Evolutionary conservation across 1,140 invertebrate species (phyloP), one percentile per base, ranked within the genome.

Genomic region (Drosophila erecta): DNA sequence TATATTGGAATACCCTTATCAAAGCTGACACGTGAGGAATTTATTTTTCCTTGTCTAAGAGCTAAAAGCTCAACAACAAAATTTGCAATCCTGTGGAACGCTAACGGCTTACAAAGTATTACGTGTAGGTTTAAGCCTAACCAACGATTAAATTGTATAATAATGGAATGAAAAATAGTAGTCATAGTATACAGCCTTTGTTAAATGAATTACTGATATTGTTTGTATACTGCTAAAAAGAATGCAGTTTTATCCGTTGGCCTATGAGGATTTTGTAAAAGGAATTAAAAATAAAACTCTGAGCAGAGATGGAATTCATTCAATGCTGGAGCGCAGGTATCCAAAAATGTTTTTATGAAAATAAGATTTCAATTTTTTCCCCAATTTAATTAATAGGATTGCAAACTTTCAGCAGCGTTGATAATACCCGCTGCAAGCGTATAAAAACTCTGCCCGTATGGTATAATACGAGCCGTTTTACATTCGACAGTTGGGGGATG

Each of bases 401-500:
- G 17, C 3, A 24, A 40, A 56, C 24, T 38, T 69, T 27, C 5
- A 6, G 11, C 5, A 35, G 56, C 11, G 62, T 47, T 56, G 27
- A 33, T 33, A 40, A 40, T 57, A 40, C 51, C 43, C 43, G 14
- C 30, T 10, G 50, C 35, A 35, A 70, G 67, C 27, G 67, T 71
- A 71, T 70, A 57, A 57, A 57, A 70, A 56, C 35, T 24, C 33
- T 20, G 30, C 35, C 54, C 76, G 76, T 80, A 79, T 59, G 62
- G 27, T 62, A 83, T 70, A 83, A 87, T 79, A 62, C 66, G 51
- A 61, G 51, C 80, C 44, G 65, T 78, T 78, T 89, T 57, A 71
- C 79, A 73, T 89, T 89, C 89, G 84, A 80, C 83, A 87, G 80
- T 89, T 53, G 76, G 24, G 10, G 10, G 62, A 61, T 70, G 35